phyloP scores from a whole-genome alignment of 2,797 vertebrate species.

The Labeo calbasu region DNA sequence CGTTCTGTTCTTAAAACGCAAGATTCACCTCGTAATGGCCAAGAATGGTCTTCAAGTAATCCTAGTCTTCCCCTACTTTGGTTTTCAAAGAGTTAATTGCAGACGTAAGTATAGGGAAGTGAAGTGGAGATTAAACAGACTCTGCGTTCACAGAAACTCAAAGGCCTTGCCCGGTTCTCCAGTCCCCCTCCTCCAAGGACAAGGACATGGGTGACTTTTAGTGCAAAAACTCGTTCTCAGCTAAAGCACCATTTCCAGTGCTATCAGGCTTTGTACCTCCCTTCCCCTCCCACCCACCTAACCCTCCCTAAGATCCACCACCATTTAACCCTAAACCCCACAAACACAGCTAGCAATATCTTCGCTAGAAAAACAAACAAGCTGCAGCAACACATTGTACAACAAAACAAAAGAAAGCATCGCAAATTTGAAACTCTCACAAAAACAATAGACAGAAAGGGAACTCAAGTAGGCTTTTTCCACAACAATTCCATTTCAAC shows the following conservation, averaged over 20 bases:
- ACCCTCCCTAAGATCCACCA: slow-evolving; percentile 54
- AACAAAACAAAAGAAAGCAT: slow-evolving; percentile 63
- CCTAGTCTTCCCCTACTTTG: slow-evolving; percentile 55
- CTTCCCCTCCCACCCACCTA: slow-evolving; percentile 69
- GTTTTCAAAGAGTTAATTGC: slow-evolving; percentile 44
- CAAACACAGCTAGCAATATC: slow-evolving; percentile 65
- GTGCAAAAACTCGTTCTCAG: slow-evolving; percentile 85
- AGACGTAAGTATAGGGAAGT: slow-evolving; percentile 38
- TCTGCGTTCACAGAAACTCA: slow-evolving; percentile 73
- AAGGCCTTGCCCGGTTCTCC: slow-evolving; percentile 76
- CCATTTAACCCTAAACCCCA: slow-evolving; percentile 55
- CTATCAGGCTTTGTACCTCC: slow-evolving; percentile 80
- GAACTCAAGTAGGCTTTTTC: slow-evolving; percentile 73
- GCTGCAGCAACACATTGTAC: slow-evolving; percentile 69
- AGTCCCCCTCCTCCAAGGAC: slow-evolving; percentile 76
- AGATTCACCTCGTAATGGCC: slow-evolving; percentile 8
- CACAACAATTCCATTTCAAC: slow-evolving; percentile 64
- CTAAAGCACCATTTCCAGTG: slow-evolving; percentile 85
- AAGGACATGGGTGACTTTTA: slow-evolving; percentile 78
- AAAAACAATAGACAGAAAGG: slow-evolving; percentile 68
- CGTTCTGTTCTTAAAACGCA: neutral
- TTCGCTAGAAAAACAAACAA: slow-evolving; percentile 64
- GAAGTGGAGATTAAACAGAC: slow-evolving; percentile 52
- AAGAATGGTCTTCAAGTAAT: slow-evolving; percentile 49
- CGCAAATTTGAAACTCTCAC: slow-evolving; percentile 70